Conservation (phyloP, 2,113 vertebrate genomes). For the Rhinogobius similis region DNA sequence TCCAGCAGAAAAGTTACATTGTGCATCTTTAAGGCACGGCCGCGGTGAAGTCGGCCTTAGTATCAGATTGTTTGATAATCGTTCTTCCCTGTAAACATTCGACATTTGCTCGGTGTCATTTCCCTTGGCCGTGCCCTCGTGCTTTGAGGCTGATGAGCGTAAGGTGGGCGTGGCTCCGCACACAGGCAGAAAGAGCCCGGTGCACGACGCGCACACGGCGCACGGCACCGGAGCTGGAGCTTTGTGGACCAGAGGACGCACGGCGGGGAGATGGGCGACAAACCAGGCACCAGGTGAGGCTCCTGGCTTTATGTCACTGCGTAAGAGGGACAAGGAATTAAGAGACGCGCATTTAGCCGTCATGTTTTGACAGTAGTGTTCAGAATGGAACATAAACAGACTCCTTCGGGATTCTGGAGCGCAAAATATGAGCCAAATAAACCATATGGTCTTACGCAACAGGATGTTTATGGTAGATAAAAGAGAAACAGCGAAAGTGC, state of each 20-base stretch:
- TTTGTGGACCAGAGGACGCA: neutral
- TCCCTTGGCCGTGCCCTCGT: no score
- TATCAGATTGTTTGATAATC: no score
- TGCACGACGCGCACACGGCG: neutral
- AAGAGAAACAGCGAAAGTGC: neutral
- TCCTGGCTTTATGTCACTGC: neutral
- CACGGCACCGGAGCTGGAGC: neutral
- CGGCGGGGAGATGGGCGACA: conserved; percentile 67
- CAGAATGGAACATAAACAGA: neutral
- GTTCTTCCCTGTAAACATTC: no score
- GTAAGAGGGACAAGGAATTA: neutral
- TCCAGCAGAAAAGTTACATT: no score
- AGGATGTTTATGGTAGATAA: conserved; percentile 8
- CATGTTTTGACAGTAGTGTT: neutral
- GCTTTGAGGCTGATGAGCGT: conserved; percentile 3
- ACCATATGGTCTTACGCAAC: conserved; percentile 5
- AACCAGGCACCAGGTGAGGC: conserved; percentile 70
- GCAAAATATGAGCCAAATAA: neutral
- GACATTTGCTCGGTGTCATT: no score
- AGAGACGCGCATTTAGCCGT: neutral
- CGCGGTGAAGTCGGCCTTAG: no score
- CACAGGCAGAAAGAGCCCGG: neutral
- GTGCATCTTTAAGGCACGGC: no score
- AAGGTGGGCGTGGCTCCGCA: neutral
- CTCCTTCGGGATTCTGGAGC: neutral